These are phyloP conservation scores for Sebastes miniatus DNA, from an alignment of 2,797 vertebrate genomes.

Conservation along the genomic window DNA sequence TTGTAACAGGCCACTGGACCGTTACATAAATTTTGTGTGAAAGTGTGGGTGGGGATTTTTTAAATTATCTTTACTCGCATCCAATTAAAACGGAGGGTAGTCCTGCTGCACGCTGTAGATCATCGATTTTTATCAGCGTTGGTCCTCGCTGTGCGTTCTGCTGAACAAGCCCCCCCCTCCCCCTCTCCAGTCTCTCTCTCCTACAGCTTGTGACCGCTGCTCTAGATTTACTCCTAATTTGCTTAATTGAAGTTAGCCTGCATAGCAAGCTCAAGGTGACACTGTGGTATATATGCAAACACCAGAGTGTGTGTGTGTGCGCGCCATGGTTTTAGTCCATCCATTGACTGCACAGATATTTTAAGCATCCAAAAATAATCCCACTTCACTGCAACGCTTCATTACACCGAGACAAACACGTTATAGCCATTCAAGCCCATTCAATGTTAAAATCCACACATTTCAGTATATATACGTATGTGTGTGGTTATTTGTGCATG, in stretches of 20 bases:
- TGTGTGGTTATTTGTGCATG: not conserved
- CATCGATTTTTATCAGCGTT: slow-evolving; percentile 69
- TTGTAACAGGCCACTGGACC: slow-evolving; percentile 4
- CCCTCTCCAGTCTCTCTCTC: slow-evolving; percentile 26
- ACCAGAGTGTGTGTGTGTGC: slow-evolving; percentile 15
- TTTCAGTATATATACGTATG: not conserved
- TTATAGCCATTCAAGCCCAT: not conserved
- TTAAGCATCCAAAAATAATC: slow-evolving; percentile 47
- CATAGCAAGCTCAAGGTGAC: slow-evolving; percentile 76
- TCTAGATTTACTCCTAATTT: slow-evolving; percentile 76
- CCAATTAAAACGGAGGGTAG: slow-evolving; percentile 34
- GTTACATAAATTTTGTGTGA: slow-evolving; percentile 1
- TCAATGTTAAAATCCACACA: not conserved
- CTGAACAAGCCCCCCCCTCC: slow-evolving; percentile 53
- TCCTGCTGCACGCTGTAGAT: slow-evolving; percentile 53
- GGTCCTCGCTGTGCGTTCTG: slow-evolving; percentile 51
- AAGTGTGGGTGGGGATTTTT: not conserved
- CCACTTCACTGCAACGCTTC: slow-evolving; percentile 24
- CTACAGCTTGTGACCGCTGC: slow-evolving; percentile 58
- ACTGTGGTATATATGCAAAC: slow-evolving; percentile 44
- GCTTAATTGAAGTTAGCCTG: slow-evolving; percentile 79
- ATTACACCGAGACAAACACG: slow-evolving; percentile 49
- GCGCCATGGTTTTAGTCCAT: slow-evolving; percentile 4
- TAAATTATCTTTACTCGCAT: not conserved
- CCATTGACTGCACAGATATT: slow-evolving; percentile 26